Evolutionary conservation across 2,113 vertebrate genomes (phyloP).

Genomic region (Nycticorax nycticorax): DNA sequence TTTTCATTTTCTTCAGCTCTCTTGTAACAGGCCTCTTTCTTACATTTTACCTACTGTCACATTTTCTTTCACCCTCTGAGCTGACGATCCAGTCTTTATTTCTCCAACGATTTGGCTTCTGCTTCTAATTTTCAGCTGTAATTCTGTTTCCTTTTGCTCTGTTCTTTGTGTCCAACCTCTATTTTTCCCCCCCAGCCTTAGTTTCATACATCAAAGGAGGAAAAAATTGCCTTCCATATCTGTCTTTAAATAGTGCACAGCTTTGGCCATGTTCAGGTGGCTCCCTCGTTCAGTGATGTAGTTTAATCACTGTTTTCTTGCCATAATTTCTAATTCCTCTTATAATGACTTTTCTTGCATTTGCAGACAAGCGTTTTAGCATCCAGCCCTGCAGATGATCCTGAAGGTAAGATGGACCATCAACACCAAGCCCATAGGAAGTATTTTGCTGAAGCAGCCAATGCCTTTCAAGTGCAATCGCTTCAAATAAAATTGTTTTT

Average conservation of each 20-base stretch:
- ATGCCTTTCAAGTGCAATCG: neutral
- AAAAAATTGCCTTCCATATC: neutral
- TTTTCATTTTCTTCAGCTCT: neutral
- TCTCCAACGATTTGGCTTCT: neutral
- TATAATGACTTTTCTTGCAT: neutral
- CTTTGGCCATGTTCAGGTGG: neutral
- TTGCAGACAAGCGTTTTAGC: neutral
- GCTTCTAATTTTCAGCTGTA: neutral
- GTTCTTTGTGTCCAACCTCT: neutral
- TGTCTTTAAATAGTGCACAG: neutral
- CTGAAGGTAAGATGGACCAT: neutral
- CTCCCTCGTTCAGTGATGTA: neutral
- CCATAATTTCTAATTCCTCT: neutral
- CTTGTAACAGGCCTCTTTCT: neutral
- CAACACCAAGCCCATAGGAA: neutral
- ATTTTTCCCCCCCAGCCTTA: neutral
- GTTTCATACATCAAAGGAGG: neutral
- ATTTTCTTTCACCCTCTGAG: neutral
- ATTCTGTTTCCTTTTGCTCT: neutral
- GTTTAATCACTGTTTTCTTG: neutral
- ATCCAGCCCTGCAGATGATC: neutral
- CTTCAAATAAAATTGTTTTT: neutral
- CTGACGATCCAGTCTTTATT: neutral
- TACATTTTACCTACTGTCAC: neutral
- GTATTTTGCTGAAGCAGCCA: neutral